Evolutionary conservation across 2,113 vertebrate species (phyloP), one percentile per base, ranked within the genome.

Genomic region (Zingel zingel): DNA sequence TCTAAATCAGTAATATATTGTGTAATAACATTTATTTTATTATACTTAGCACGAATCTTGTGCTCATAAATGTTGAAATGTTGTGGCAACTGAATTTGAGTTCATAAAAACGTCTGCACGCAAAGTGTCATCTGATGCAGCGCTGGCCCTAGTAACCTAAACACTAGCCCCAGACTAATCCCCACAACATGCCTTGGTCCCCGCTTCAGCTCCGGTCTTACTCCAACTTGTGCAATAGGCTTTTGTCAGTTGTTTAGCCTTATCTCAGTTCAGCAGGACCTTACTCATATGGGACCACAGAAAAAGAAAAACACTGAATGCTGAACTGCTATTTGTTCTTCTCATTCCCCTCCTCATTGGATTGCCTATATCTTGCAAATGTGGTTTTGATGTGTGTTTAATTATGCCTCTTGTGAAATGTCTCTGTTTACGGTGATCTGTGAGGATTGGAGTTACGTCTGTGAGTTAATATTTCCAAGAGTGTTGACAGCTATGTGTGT

Each of bases 21-120:
- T 80, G 76, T 79, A 87, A 65, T 91, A 91, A 89, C 83, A 91
- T 92, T 89, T 89, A 77, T 89, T 89, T 90, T 90, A 88, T 91
- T 88, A 88, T 71, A 82, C 77, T 79, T 76, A 81, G 75, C 78
- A 85, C 70, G 56, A 88, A 88, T 83, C 67, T 83, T 86, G 57
- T 45, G 36, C 79, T 83, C 72, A 84, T 88, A 87, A 86, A 92
- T 76, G 74, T 83, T 33, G 63, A 79, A 79, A 86, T 56, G 75
- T 74, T 83, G 89, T 90, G 74, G 82, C 83, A 91, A 54, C 61
- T 6, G 18, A 68, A 57, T 77, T 67, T 33, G 67, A 74, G 50
- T 75, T 82, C 63, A 73, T 83, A 81, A 85, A 84, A 85, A 72
- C 33, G 59, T 76, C 64, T 88, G 86, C 89, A 88, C 68, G 81